Evolutionary conservation across 1,140 invertebrate species (phyloP), one percentile per base, ranked within the genome.

Genomic region (Drosophila varians): DNA sequence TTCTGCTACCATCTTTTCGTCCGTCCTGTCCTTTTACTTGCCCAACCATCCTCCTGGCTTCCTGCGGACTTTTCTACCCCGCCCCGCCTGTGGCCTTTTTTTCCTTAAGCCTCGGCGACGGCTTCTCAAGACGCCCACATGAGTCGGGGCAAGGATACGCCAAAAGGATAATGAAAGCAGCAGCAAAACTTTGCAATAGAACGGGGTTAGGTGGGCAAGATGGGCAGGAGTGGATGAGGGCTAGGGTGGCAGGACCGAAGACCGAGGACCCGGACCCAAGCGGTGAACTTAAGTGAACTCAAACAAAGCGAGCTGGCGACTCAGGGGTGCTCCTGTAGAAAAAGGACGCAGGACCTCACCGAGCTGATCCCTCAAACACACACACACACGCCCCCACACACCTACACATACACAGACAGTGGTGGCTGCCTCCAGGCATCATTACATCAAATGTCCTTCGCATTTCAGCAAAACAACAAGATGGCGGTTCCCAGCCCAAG

Each of bases 361-460:
- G 51, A 64, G 58, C 70, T 61, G 66, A 68, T 73, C 49, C 58
- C 68, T 60, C 61, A 54, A 58, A 70, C 55, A 69, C 64, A 55
- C 49, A 71, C 57, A 57, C 40, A 70, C 43, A 60, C 52, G 18
- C 40, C 42, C 56, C 28, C 53, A 49, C 57, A 21, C 45, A 53
- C 53, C 25, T 48, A 53, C 64, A 70, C 43, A 58, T 52, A 55
- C 54, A 31, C 38, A 64, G 55, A 54, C 23, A 70, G 57, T 84
- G 77, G 43, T 69, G 82, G 82, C 77, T 88, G 82, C 82, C 77
- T 87, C 77, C 83, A 87, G 82, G 82, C 82, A 87, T 87, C 82
- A 87, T 87, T 87, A 87, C 82, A 87, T 87, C 82, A 87, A 87
- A 87, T 87, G 82, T 87, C 82, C 82, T 87, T 87, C 82, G 82